phyloP scores from a whole-genome alignment of 2,888 invertebrate species.

The Phortica magna region DNA sequence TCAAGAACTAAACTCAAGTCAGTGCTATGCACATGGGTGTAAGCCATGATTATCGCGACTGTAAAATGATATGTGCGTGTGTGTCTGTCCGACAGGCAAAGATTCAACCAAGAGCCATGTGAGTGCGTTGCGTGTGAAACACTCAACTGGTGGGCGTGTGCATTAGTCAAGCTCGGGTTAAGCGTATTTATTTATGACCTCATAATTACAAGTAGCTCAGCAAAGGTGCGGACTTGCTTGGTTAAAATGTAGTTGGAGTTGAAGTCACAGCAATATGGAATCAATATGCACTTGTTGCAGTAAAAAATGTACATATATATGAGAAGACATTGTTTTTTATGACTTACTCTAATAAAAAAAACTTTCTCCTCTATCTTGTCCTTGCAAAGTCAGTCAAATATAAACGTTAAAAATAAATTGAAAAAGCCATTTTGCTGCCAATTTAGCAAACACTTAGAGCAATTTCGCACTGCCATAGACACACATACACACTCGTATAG shows the following conservation, averaged over 20 bases:
- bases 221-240: neutral
- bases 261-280: neutral
- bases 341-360: constrained; percentile 15
- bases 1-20: constrained; percentile 48
- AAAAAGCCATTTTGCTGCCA: constrained; percentile 77
- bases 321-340: constrained; percentile 18
- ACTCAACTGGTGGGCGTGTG: constrained; percentile 50
- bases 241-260: neutral
- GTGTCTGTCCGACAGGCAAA: constrained; percentile 17
- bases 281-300: constrained; percentile 17
- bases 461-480: constrained; percentile 76
- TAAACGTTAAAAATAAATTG: constrained; percentile 72
- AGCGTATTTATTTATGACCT: constrained; percentile 58
- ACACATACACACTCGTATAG: constrained; percentile 54
- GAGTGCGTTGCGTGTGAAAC: constrained; percentile 59
- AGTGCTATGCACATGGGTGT: constrained; percentile 60
- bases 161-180: constrained; percentile 32
- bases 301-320: too few species aligned
- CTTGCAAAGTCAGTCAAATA: constrained; percentile 59
- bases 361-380: constrained; percentile 34
- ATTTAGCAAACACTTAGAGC: constrained; percentile 77
- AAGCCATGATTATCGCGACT: constrained; percentile 72
- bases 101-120: neutral
- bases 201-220: constrained; percentile 55
- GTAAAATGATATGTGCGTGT: constrained; percentile 69